phyloP scores from a whole-genome alignment of 2,888 invertebrate species.

The Phragmatobia fuliginosa region DNA sequence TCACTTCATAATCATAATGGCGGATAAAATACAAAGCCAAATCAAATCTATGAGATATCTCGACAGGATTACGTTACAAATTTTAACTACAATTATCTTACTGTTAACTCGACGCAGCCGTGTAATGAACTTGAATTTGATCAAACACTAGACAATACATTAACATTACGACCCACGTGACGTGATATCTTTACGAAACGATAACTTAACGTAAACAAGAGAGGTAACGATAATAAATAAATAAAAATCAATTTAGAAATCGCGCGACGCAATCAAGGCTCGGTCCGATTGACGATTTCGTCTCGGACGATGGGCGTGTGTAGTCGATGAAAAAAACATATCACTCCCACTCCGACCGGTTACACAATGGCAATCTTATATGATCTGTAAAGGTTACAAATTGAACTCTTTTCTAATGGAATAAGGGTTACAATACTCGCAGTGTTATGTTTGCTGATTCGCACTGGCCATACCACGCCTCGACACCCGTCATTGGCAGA shows the following conservation, averaged over 20 bases:
- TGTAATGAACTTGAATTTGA: slow-evolving; percentile 78
- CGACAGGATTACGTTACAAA: slow-evolving; percentile 80
- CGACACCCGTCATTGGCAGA: slow-evolving; percentile 86
- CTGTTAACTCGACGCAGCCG: slow-evolving; percentile 72
- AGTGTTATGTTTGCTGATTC: slow-evolving; percentile 61
- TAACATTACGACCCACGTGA: slow-evolving; percentile 34
- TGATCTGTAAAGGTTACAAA: slow-evolving; percentile 50
- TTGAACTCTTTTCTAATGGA: slow-evolving; percentile 58
- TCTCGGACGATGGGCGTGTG: slow-evolving; percentile 81
- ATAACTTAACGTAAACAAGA: slow-evolving; percentile 33
- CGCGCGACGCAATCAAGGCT: slow-evolving; percentile 63
- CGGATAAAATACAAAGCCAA: slow-evolving; percentile 78
- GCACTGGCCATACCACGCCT: slow-evolving; percentile 82
- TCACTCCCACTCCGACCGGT: slow-evolving; percentile 83
- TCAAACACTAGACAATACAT: slow-evolving; percentile 47
- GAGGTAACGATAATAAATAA: slow-evolving; percentile 35
- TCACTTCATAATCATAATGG: slow-evolving; percentile 81
- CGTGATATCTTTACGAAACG: slow-evolving; percentile 24
- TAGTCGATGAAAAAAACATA: slow-evolving; percentile 79
- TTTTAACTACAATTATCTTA: slow-evolving; percentile 81
- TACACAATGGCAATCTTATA: slow-evolving; percentile 64
- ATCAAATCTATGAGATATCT: slow-evolving; percentile 81
- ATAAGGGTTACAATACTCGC: slow-evolving; percentile 61
- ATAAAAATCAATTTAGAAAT: slow-evolving; percentile 69
- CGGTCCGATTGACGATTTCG: slow-evolving; percentile 67